Percentiles rank a stretch among this genome's conserved stretches.
Evolutionary conservation across 2,797 vertebrate genomes (phyloP).

Genomic region (Argentina silus): DNA sequence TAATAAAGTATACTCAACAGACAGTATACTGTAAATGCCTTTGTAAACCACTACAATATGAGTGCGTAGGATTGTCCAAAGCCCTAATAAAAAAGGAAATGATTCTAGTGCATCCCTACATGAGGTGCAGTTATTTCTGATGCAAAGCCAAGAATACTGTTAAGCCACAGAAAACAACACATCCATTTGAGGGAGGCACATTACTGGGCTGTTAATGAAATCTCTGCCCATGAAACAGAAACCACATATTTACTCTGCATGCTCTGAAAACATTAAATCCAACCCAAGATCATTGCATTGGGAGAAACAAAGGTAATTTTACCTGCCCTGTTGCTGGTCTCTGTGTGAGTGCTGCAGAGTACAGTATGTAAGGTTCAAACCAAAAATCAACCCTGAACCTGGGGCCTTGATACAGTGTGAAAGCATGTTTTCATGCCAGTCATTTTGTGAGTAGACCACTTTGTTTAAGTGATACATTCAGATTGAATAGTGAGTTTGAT

Average conservation of each 20-base stretch:
- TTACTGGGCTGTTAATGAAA: not conserved
- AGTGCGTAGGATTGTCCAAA: not conserved
- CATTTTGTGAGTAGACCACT: not conserved
- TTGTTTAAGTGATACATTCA: not conserved
- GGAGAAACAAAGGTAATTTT: constrained; percentile 53
- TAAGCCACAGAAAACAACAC: not conserved
- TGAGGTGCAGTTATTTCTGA: not conserved
- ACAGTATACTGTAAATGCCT: not conserved
- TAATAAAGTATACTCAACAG: not conserved
- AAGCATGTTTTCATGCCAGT: not conserved
- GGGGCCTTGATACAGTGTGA: not conserved
- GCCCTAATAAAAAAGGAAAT: not conserved
- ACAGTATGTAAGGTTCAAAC: not conserved
- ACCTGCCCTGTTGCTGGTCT: not conserved
- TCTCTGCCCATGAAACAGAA: constrained; percentile 33
- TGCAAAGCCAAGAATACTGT: not conserved
- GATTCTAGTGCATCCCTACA: not conserved
- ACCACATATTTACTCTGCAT: constrained; percentile 33
- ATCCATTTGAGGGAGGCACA: not conserved
- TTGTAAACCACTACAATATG: not conserved
- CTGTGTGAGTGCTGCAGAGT: not conserved
- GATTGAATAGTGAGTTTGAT: not conserved
- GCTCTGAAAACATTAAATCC: constrained; percentile 59
- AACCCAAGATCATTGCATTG: constrained; percentile 58
- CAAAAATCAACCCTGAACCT: not conserved